phyloP scores from a whole-genome alignment of 2,888 invertebrate species.

The Petrolisthes cinctipes region DNA sequence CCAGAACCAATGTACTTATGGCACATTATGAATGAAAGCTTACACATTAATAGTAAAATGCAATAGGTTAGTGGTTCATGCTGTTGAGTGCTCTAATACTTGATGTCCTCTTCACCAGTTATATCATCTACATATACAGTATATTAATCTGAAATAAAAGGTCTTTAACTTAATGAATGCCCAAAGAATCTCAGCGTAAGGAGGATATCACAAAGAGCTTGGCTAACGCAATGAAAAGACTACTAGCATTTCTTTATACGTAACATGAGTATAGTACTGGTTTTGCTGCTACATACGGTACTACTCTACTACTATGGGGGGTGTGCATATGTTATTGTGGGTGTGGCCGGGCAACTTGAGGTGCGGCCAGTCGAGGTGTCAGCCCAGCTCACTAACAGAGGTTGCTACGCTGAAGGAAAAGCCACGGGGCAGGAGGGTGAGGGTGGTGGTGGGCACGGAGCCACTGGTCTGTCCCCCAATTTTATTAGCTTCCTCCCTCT shows the following conservation, averaged over 20 bases:
- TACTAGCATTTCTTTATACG: no score
- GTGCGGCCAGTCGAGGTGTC: neutral
- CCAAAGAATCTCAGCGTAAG: neutral
- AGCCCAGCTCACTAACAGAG: slow-evolving; percentile 51
- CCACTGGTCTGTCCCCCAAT: slow-evolving; percentile 1
- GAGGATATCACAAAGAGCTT: neutral
- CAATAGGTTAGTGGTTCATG: no score
- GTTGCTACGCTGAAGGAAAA: slow-evolving; percentile 52
- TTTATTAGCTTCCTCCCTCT: slow-evolving; percentile 32
- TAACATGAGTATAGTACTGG: no score
- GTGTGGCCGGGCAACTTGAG: neutral
- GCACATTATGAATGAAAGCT: neutral
- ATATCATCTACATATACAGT: no score
- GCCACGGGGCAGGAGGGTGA: slow-evolving; percentile 33
- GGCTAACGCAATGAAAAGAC: neutral
- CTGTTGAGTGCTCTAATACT: no score
- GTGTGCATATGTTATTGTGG: neutral
- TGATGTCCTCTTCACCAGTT: no score
- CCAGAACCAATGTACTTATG: neutral
- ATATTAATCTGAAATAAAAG: no score
- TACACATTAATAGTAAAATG: no score
- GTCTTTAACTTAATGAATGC: neutral
- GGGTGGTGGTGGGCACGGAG: neutral
- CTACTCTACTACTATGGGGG: no score
- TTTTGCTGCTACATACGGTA: no score